Base-by-base conservation (phyloP, 1,140 invertebrate genomes). In the Panagrolaimus sp. region DNA sequence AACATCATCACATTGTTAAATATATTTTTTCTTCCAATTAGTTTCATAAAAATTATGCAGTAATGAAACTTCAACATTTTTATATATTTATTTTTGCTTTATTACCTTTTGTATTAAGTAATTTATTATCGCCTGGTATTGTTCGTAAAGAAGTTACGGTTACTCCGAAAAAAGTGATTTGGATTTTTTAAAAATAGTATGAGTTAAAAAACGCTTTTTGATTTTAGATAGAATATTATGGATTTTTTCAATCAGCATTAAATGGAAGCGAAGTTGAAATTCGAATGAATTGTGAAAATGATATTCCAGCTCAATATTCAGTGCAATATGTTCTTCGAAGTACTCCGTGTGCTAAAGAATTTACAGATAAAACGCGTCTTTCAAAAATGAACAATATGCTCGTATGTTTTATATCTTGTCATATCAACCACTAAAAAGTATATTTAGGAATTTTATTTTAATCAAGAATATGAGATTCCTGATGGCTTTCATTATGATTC, bases 301-400 rank as follows among this genome's bases (percentile, higher is more conserved):
- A 69, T 43, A 64, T 68, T 13, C 63, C 74, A 9, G 23, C 70
- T n/a, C 65, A 66, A 27, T 76, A 81, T 64, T 71, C 76, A 13
- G 70, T 74, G 14, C 75, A 79, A 64, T 80, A 74, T 72, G 81
- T 74, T 14, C 71, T 81, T 63, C 74, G 79, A 23, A 80, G 70
- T 61, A 81, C 79, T 9, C 79, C 79, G 1, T 81, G 79, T 47
- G 76, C 82, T 44, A 82, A 81, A 44, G 79, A 81, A 65, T 83
- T 81, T 45, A 66, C 68, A 27, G 74, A 73, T 57, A 74, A 67
- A 70, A 38, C 20, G 57, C 46, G 74, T 38, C 70, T 67, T 53
- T 64, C 25, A 20, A 62, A 77, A 65, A 76, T 76, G 68, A 78
- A 63, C 44, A 75, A 82, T 63, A 51, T 78, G 38, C 63, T 82